A percentile compares a stretch with the other conserved stretches of the same genome.
These are phyloP conservation scores for Pseudochirops corinnae DNA, from an alignment of 2,797 vertebrate species.

Conservation along the genomic window DNA sequence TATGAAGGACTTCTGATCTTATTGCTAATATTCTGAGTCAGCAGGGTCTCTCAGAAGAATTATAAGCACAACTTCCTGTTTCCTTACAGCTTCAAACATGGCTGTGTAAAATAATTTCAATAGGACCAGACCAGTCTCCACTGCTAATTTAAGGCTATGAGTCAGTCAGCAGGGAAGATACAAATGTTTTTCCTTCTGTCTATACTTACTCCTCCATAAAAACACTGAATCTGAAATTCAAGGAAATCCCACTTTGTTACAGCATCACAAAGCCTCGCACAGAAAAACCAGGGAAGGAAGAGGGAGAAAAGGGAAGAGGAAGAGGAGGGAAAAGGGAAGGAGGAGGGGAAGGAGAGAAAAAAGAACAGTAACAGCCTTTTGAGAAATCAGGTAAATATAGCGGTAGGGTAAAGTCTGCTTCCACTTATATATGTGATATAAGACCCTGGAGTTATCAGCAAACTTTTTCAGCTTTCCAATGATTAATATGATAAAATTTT, in stretches of 20 bases:
- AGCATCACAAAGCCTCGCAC: slow-evolving; percentile 10
- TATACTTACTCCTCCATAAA: neutral
- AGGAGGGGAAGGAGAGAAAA: neutral
- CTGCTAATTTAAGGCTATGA: slow-evolving; percentile 36
- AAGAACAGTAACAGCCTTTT: neutral
- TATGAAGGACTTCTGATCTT: neutral
- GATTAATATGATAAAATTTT: slow-evolving; percentile 23
- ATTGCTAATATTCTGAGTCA: neutral
- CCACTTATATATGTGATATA: slow-evolving; percentile 23
- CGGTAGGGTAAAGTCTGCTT: slow-evolving; percentile 23
- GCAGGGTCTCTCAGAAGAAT: neutral
- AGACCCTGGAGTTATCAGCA: neutral
- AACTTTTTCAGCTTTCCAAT: slow-evolving; percentile 40
- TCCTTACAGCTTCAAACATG: neutral
- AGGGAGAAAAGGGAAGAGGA: neutral
- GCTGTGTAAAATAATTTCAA: slow-evolving; percentile 8
- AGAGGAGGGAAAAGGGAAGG: neutral
- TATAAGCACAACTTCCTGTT: neutral
- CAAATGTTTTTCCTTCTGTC: neutral
- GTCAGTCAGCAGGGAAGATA: slow-evolving; percentile 25
- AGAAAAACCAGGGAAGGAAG: slow-evolving; percentile 44
- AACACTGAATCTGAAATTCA: slow-evolving; percentile 36
- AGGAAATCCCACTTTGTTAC: slow-evolving; percentile 18
- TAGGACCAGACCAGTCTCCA: slow-evolving; percentile 43
- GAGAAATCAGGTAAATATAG: neutral